A percentile compares a stretch with the other conserved stretches of the same genome.
Evolutionary conservation across 2,888 invertebrate genomes (phyloP).

Genomic region (Agonopterix alstromeriana): DNA sequence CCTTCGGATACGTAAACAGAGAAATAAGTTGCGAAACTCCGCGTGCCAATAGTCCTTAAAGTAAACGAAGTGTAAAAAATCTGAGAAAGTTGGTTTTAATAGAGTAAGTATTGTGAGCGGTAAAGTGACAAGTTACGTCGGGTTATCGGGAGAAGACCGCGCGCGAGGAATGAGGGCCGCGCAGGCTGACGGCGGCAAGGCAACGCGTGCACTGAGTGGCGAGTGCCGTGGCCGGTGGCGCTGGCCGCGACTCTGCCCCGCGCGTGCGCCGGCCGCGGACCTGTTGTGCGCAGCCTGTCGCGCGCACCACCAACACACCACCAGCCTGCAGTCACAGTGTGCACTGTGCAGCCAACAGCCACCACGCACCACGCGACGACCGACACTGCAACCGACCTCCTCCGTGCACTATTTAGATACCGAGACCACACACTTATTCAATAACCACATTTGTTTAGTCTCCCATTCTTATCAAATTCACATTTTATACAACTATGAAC

Average conservation of each 20-base stretch:
- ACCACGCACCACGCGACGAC: conserved; percentile 19
- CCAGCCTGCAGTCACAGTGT: conserved; percentile 19
- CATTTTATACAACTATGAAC: background rate
- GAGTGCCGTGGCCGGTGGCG: conserved; percentile 29
- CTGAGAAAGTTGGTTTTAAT: background rate
- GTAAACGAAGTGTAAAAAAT: conserved; percentile 10
- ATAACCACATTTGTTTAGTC: conserved; percentile 10
- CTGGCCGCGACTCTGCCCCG: conserved; percentile 49
- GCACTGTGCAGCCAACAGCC: conserved; percentile 1
- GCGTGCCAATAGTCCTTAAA: conserved; percentile 27
- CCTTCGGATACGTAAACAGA: conserved; percentile 35
- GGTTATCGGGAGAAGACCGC: conserved; percentile 20
- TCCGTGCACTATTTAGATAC: conserved; percentile 8
- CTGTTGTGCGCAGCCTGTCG: background rate
- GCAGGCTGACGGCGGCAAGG: conserved; percentile 60
- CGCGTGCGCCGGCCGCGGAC: conserved; percentile 31
- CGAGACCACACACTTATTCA: conserved; percentile 22
- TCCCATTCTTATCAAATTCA: conserved; percentile 4
- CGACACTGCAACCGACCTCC: conserved; percentile 24
- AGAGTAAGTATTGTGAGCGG: conserved; percentile 24
- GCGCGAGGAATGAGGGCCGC: conserved; percentile 31
- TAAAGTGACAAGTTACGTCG: conserved; percentile 7
- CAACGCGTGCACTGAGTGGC: conserved; percentile 67
- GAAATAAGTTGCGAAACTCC: conserved; percentile 26
- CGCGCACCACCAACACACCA: conserved; percentile 48